These are phyloP conservation scores for Myioborus melanocephalus DNA, from an alignment of 2,797 vertebrate genomes.

Conservation along the genomic window DNA sequence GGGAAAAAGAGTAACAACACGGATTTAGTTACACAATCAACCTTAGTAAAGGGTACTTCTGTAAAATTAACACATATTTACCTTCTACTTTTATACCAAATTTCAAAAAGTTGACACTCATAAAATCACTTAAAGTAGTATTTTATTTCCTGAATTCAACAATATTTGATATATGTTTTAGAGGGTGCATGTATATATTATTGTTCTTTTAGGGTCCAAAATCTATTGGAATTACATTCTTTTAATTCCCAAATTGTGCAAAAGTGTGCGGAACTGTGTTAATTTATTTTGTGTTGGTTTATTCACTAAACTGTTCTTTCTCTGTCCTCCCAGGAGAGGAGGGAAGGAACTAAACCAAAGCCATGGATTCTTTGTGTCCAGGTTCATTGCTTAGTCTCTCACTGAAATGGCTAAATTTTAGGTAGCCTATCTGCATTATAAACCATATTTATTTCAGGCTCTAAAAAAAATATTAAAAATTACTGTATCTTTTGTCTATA, in stretches of 20 bases:
- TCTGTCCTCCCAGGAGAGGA: background rate
- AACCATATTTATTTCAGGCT: background rate
- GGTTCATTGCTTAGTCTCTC: background rate
- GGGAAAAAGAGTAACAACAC: constrained; percentile 41
- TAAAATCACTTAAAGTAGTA: background rate
- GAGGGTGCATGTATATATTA: accelerated
- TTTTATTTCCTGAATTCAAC: background rate
- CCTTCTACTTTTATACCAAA: background rate
- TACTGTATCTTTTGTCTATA: background rate
- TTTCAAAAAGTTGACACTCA: background rate
- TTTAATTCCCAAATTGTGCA: background rate
- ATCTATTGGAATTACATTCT: background rate
- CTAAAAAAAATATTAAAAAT: background rate
- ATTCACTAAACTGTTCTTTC: background rate
- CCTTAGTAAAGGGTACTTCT: background rate
- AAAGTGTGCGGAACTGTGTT: background rate
- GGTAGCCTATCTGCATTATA: background rate
- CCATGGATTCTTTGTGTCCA: background rate
- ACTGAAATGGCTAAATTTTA: background rate
- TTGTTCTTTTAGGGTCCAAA: background rate
- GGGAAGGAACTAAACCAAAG: background rate
- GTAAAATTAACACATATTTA: background rate
- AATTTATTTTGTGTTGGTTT: background rate
- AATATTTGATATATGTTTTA: background rate
- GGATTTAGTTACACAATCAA: constrained; percentile 45